phyloP scores from a whole-genome alignment of 1,140 invertebrate genomes.

The Lucilia cuprina region DNA sequence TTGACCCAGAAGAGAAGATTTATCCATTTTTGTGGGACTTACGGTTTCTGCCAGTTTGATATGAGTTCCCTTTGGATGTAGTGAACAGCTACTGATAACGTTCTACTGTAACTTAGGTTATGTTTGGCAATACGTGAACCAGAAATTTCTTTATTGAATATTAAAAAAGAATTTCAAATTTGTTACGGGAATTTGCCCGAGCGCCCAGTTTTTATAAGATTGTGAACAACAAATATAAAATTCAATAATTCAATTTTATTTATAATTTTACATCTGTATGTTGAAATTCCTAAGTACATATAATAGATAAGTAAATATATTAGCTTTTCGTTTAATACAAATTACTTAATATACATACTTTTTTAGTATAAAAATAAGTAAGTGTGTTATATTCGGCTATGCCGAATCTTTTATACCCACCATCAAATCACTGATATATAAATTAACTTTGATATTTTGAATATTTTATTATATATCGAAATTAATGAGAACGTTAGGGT shows the following conservation, averaged over 20 bases:
- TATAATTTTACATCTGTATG: neutral
- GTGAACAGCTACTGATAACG: neutral
- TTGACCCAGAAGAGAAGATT: neutral
- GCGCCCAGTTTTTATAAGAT: neutral
- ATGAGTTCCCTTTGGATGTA: neutral
- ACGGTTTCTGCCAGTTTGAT: neutral
- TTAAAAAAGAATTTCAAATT: neutral
- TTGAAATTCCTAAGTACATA: neutral
- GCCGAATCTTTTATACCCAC: too few species aligned
- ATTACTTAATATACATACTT: too few species aligned
- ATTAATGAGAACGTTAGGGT: too few species aligned
- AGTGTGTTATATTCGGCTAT: too few species aligned
- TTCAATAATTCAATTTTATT: neutral
- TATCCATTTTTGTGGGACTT: neutral
- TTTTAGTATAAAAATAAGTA: too few species aligned
- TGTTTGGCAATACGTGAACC: neutral
- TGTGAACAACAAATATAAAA: neutral
- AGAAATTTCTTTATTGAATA: neutral
- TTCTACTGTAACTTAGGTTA: neutral
- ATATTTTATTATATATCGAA: too few species aligned
- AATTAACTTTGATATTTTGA: too few species aligned
- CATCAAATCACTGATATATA: too few species aligned
- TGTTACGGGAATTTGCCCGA: conserved; percentile 8
- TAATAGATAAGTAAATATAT: too few species aligned
- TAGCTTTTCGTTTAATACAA: too few species aligned